A percentile compares a stretch with the other conserved stretches of the same genome.
phyloP scores from a whole-genome alignment of 2,888 invertebrate species.

The Heteromurus nitidus region DNA sequence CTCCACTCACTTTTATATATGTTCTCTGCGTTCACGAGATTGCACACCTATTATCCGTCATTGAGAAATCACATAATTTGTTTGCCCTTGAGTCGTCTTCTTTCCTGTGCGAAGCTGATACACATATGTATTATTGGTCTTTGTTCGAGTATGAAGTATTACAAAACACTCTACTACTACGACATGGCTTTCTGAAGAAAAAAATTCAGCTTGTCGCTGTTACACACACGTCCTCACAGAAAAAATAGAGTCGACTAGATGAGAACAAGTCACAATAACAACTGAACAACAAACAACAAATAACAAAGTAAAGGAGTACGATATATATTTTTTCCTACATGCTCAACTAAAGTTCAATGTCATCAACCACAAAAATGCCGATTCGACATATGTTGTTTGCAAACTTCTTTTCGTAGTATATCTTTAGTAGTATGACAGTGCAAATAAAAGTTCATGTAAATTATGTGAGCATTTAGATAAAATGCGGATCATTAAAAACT shows the following conservation, averaged over 20 bases:
- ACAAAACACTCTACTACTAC: neutral
- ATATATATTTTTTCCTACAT: conserved; percentile 22
- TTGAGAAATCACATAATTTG: conserved; percentile 12
- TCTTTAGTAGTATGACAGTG: neutral
- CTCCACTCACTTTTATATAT: conserved; percentile 10
- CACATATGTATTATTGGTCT: conserved; percentile 20
- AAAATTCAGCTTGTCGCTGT: too few species aligned
- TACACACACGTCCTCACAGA: conserved; percentile 18
- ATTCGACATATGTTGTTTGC: too few species aligned
- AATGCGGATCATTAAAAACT: neutral
- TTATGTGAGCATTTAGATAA: neutral
- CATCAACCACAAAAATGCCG: conserved; percentile 40
- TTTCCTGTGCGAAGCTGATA: conserved; percentile 15
- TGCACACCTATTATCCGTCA: neutral
- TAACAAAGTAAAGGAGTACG: conserved; percentile 4
- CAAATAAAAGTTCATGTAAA: neutral
- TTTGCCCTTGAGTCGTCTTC: conserved; percentile 54
- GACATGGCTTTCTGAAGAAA: neutral
- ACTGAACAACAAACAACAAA: conserved; percentile 17
- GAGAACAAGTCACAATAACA: conserved; percentile 12
- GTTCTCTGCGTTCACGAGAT: neutral
- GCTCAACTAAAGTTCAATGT: conserved; percentile 53
- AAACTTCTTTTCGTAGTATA: too few species aligned
- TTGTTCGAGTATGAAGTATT: neutral
- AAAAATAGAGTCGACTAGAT: neutral